Base-by-base conservation (phyloP, 2,888 invertebrate species). In the Sinotaia quadrata region DNA sequence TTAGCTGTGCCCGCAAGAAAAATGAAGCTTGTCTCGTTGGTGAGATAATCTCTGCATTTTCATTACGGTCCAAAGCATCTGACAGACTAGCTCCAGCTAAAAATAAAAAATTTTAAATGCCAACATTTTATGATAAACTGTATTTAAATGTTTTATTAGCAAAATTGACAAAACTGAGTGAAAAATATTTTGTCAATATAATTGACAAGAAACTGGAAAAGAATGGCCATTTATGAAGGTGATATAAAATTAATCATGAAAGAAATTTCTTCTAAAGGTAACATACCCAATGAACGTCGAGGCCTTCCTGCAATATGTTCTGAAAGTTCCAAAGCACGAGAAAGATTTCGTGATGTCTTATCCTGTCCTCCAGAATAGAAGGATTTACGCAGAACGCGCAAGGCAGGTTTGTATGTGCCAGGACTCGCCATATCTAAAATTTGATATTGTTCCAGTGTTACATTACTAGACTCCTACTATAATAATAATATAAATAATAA, bases 341-440 rank as follows among this genome's bases (percentile, higher is more conserved):
- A 73, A 33, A 84, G 62, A 68, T 79, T 84, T 21, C 81, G 73
- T 8, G 82, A 81, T 36, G 78, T 68, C 44, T 75, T 78, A 8
- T 76, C 63, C 1, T 76, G 78, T 18, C 79, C 77, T 41, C 81
- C 80, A 24, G 82, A 82, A 71, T 83, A 84, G 68, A 83, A 84
- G 5, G 80, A 76, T 49, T 80, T 71, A 34, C 84, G 72, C 33
- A 80, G 70, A 8, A 80, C 68, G 27, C 78, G 76, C 37, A 77
- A 69, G 3, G 81, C 80, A 66, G 78, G 76, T 63, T 78, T 80
- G 33, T 75, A 77, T 56, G 78, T 72, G 3, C 75, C 76, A 54
- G 80, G 80, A 12, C 78, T 77, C 31, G 74, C 44, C 52, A 62
- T 63, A 24, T n/a, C n/a, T n/a, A n/a, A n/a, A n/a, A n/a, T n/a